Percentiles rank a stretch among this genome's conserved stretches.
Conservation (phyloP, 2,888 invertebrate species). For the Caenorhabditis zanzibari region DNA sequence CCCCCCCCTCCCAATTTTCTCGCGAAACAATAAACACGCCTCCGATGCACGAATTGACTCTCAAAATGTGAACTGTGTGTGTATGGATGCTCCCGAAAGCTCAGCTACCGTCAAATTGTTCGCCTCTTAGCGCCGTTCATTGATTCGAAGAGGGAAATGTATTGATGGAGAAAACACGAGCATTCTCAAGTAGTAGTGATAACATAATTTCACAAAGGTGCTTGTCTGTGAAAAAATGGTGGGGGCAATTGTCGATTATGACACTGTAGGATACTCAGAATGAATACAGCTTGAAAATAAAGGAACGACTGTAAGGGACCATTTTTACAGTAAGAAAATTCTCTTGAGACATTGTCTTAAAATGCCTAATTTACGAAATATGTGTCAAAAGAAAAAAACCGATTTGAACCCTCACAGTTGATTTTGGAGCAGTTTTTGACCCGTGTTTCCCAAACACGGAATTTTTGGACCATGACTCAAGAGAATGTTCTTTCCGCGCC, state of each 20-base stretch:
- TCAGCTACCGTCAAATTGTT: background rate
- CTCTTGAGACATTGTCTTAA: too few species aligned
- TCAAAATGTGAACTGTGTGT: constrained; percentile 35
- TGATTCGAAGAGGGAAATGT: constrained; percentile 13
- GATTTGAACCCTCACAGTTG: too few species aligned
- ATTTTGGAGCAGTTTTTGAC: too few species aligned
- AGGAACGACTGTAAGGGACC: too few species aligned
- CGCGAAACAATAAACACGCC: constrained; percentile 57
- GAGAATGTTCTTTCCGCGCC: too few species aligned
- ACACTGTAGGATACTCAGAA: too few species aligned
- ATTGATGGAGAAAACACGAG: constrained; percentile 23
- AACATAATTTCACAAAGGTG: constrained; percentile 5
- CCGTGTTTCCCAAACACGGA: too few species aligned
- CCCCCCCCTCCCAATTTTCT: background rate
- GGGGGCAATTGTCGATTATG: background rate
- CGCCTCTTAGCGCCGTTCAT: constrained; percentile 23
- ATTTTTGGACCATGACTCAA: too few species aligned
- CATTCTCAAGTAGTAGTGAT: constrained; percentile 36
- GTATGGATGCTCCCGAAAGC: constrained; percentile 14
- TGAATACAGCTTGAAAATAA: too few species aligned
- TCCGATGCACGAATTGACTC: constrained; percentile 52
- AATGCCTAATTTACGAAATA: too few species aligned
- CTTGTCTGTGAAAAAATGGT: background rate
- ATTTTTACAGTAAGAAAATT: too few species aligned
- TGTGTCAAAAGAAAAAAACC: too few species aligned